A percentile compares a stretch with the other conserved stretches of the same genome.
These are phyloP conservation scores for Copidosoma floridanum DNA, from an alignment of 1,140 invertebrate species.

Conservation along the genomic window DNA sequence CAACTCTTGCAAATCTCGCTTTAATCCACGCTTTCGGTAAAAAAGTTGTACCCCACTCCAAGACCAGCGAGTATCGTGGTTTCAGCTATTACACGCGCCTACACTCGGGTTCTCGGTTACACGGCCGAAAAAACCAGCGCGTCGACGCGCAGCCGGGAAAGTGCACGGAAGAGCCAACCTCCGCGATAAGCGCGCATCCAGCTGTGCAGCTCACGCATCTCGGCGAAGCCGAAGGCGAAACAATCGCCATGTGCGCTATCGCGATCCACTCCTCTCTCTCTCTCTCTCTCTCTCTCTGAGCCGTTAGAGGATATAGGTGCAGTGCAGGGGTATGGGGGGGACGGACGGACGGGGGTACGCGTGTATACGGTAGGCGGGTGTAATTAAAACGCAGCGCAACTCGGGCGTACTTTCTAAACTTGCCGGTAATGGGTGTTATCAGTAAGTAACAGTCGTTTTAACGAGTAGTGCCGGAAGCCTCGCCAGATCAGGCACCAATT, in stretches of 20 bases:
- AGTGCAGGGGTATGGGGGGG: too few species aligned
- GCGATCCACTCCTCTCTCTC: too few species aligned
- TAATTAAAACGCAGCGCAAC: slow-evolving; percentile 46
- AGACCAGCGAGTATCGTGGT: too few species aligned
- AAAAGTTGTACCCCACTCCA: too few species aligned
- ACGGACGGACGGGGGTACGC: too few species aligned
- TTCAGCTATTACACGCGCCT: too few species aligned
- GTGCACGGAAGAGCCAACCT: slow-evolving; percentile 1
- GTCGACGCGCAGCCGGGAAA: too few species aligned
- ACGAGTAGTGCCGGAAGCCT: slow-evolving; percentile 36
- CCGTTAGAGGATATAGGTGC: too few species aligned
- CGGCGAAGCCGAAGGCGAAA: neutral
- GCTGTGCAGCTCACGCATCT: neutral
- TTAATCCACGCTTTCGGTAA: neutral
- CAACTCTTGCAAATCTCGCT: neutral
- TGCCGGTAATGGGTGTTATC: slow-evolving; percentile 43
- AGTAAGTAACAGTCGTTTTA: slow-evolving; percentile 42
- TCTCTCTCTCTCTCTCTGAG: too few species aligned
- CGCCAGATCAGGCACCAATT: slow-evolving; percentile 22
- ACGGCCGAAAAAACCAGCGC: too few species aligned
- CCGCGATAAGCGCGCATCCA: neutral
- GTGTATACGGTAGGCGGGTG: slow-evolving; percentile 32
- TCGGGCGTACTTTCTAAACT: slow-evolving; percentile 43
- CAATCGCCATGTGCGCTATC: neutral
- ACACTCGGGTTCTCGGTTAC: too few species aligned